phyloP scores from a whole-genome alignment of 2,888 invertebrate species.

The Pandemis heparana region DNA sequence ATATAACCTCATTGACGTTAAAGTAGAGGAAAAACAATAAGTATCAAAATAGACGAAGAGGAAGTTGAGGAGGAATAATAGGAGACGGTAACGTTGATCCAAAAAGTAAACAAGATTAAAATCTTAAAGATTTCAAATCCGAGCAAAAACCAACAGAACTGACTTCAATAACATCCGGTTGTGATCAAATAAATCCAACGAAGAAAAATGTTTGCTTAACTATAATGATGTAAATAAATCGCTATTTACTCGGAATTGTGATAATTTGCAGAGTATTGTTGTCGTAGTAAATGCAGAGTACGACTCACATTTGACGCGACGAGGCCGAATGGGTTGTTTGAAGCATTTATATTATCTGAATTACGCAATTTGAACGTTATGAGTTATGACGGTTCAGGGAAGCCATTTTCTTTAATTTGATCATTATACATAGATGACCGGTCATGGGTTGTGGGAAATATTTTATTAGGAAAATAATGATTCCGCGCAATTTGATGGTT shows the following conservation, averaged over 20 bases:
- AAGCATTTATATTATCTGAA: not conserved
- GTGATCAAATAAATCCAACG: not conserved
- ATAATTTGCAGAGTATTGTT: constrained; percentile 29
- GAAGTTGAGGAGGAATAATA: no score
- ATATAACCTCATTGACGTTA: no score
- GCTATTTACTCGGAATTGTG: constrained; percentile 11
- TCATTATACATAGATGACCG: not conserved
- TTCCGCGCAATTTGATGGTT: no score
- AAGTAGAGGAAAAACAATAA: no score
- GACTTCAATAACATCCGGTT: not conserved
- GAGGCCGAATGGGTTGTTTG: not conserved
- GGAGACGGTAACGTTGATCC: no score
- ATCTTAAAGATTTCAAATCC: no score
- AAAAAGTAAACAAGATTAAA: no score
- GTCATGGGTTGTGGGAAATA: not conserved
- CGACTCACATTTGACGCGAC: not conserved
- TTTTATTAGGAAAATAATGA: not conserved
- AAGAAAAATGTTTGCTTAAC: not conserved
- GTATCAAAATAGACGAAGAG: no score
- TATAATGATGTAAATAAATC: constrained; percentile 14
- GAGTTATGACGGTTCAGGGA: not conserved
- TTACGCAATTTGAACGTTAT: not conserved
- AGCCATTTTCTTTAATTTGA: not conserved
- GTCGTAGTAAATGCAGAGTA: constrained; percentile 13
- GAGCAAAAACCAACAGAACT: not conserved